These are phyloP conservation scores for Hesperia comma DNA, from an alignment of 2,888 invertebrate species.

Conservation along the genomic window DNA sequence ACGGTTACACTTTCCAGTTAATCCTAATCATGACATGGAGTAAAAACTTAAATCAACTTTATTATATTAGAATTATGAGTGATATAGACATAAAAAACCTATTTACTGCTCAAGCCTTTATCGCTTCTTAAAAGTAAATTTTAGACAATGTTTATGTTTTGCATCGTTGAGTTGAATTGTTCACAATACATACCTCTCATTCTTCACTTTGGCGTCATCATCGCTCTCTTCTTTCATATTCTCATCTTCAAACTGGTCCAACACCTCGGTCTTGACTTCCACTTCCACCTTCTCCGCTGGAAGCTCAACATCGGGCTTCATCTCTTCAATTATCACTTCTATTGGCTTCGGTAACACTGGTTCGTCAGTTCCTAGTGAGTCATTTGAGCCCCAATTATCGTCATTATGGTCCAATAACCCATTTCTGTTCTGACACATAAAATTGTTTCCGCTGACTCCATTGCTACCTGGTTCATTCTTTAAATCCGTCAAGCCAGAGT, in stretches of 20 bases:
- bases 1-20: too few relatives aligned
- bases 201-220: constrained; percentile 5
- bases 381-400: neutral
- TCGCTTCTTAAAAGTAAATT: too few relatives aligned
- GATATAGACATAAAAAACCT: too few relatives aligned
- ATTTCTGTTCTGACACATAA: constrained; percentile 2
- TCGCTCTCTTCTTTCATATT: constrained; percentile 36
- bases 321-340: constrained; percentile 41
- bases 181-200: constrained; percentile 5
- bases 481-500: constrained; percentile 14
- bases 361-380: neutral
- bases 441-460: neutral
- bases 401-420: constrained; percentile 32
- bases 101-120: too few relatives aligned
- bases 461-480: constrained; percentile 32
- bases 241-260: constrained; percentile 30
- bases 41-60: too few relatives aligned
- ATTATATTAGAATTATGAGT: too few relatives aligned
- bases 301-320: constrained; percentile 26
- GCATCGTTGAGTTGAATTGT: too few relatives aligned
- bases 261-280: neutral
- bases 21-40: too few relatives aligned
- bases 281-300: neutral
- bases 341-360: constrained; percentile 37
- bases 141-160: too few relatives aligned